Conservation (phyloP, 2,888 invertebrate species). For the Cataglyphis cursor region DNA sequence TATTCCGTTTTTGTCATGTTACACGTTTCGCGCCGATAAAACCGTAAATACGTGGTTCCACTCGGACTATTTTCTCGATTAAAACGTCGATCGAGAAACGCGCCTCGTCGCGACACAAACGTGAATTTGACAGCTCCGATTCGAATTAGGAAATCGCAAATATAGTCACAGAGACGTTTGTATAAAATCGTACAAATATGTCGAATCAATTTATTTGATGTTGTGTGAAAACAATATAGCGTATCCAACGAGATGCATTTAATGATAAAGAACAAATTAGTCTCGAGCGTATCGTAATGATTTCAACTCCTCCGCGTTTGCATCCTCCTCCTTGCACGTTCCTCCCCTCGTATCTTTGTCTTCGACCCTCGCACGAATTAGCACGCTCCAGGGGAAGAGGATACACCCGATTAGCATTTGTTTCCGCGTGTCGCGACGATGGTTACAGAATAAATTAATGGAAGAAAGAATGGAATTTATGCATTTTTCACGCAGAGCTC, state of each 20-base stretch:
- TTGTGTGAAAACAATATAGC: constrained; percentile 13
- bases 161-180: not conserved
- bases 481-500: constrained; percentile 45
- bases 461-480: constrained; percentile 1
- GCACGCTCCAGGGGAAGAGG: not conserved
- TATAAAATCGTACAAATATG: constrained; percentile 16
- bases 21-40: constrained; percentile 10
- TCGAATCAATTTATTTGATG: constrained; percentile 14
- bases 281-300: not conserved
- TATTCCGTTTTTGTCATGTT: constrained; percentile 6
- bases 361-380: not conserved
- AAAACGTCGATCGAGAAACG: constrained; percentile 38
- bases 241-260: constrained; percentile 1
- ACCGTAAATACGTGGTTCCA: constrained; percentile 27
- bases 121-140: constrained; percentile 31
- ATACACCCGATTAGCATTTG: constrained; percentile 52
- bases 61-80: constrained; percentile 35
- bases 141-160: constrained; percentile 17
- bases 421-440: constrained; percentile 12
- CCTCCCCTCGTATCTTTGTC: not conserved
- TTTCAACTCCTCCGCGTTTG: not conserved
- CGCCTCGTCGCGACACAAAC: constrained; percentile 10
- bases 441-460: not conserved
- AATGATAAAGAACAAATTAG: constrained; percentile 33
- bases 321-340: not conserved